A percentile compares a stretch with the other conserved stretches of the same genome.
Evolutionary conservation across 2,113 vertebrate genomes (phyloP).

Genomic region (Buteo buteo): DNA sequence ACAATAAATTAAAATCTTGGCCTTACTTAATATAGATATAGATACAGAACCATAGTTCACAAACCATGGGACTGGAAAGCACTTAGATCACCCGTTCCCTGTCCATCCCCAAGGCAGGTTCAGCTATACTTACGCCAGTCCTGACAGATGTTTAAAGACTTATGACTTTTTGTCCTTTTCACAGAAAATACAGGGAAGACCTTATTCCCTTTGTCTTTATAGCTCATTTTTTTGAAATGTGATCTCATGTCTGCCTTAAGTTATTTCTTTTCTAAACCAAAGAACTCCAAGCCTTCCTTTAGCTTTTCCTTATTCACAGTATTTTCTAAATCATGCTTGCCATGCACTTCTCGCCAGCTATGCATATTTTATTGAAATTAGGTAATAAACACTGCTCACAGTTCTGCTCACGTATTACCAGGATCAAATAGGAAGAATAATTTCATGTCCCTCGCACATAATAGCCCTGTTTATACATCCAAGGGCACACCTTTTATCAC

Average conservation of each 20-base stretch:
- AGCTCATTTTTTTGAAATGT: neutral
- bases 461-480: neutral
- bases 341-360: neutral
- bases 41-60: neutral
- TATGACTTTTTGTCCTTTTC: neutral
- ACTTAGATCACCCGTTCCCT: neutral
- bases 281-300: neutral
- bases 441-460: neutral
- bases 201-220: neutral
- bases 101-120: neutral
- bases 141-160: neutral
- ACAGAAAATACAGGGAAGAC: neutral
- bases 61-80: neutral
- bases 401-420: neutral
- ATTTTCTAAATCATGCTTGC: neutral
- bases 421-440: neutral
- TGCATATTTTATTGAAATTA: neutral
- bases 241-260: neutral
- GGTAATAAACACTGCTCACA: neutral
- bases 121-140: neutral
- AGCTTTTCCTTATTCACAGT: neutral
- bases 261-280: neutral
- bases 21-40: neutral
- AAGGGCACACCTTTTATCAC: neutral
- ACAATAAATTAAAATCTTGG: neutral